Conservation (phyloP, 2,888 invertebrate species). For the Craniophora ligustri region DNA sequence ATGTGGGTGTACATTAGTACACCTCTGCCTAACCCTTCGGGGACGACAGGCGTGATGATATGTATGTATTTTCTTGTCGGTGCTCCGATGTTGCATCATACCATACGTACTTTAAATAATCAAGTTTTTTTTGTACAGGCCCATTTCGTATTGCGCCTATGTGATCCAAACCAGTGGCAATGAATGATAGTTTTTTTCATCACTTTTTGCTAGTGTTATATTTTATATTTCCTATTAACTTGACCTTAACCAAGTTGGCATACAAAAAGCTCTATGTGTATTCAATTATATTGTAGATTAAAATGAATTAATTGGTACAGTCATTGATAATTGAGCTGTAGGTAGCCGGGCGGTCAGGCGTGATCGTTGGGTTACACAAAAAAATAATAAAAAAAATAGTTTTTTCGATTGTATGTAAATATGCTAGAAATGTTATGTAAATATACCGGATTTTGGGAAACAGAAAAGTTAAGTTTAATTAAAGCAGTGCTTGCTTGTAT, state of each 20-base stretch:
- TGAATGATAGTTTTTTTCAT: background rate
- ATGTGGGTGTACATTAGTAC: too few species aligned
- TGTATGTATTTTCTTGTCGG: too few species aligned
- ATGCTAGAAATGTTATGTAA: too few species aligned
- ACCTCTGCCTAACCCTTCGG: too few species aligned
- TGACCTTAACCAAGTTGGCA: conserved; percentile 9
- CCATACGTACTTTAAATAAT: too few species aligned
- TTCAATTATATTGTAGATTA: conserved; percentile 14
- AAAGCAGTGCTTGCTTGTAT: too few species aligned
- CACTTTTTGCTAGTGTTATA: background rate
- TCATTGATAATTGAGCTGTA: conserved; percentile 6
- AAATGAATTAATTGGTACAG: conserved; percentile 23
- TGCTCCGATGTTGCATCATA: too few species aligned
- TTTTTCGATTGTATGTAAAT: background rate
- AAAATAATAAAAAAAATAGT: too few species aligned
- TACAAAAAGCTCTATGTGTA: conserved; percentile 8
- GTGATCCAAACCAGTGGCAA: background rate
- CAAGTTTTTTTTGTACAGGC: background rate
- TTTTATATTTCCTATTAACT: conserved; percentile 3
- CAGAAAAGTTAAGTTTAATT: too few species aligned
- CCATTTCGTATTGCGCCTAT: background rate
- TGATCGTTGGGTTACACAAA: background rate
- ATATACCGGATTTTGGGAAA: too few species aligned
- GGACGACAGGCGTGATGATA: too few species aligned
- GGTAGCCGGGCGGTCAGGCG: conserved; percentile 14